Evolutionary conservation across 2,797 vertebrate genomes (phyloP).

Genomic region (Calcarius lapponicus): DNA sequence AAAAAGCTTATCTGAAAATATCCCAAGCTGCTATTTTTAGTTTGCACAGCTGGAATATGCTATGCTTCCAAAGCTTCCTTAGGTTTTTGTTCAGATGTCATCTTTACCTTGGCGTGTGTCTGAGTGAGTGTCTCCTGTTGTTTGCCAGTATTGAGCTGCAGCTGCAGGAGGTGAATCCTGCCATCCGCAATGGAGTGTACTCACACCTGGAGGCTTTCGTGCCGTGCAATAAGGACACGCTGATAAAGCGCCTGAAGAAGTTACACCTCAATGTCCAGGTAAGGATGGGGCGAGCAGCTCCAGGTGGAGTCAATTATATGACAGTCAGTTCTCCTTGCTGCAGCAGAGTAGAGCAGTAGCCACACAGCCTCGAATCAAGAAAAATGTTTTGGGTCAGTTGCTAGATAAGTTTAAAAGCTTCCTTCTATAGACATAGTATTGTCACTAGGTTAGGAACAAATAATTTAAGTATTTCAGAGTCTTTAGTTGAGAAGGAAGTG

Average conservation of each 20-base stretch:
- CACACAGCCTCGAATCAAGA: background rate
- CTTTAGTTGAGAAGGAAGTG: background rate
- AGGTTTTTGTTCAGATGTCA: background rate
- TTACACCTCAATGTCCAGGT: constrained; percentile 96
- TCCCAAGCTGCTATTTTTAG: background rate
- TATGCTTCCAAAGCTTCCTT: constrained; percentile 12
- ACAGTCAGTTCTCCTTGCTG: background rate
- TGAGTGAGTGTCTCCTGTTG: background rate
- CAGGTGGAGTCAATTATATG: background rate
- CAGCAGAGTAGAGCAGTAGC: background rate
- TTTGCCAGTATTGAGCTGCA: constrained; percentile 92
- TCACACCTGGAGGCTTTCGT: constrained; percentile 95
- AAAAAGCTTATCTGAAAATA: background rate
- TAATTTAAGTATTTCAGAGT: background rate
- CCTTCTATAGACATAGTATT: background rate
- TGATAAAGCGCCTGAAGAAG: constrained; percentile 96
- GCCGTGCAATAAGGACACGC: constrained; percentile 94
- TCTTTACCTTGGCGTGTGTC: background rate
- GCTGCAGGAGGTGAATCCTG: constrained; percentile 89
- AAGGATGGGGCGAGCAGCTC: background rate
- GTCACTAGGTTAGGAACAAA: background rate
- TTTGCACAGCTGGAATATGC: background rate
- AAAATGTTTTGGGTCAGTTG: background rate
- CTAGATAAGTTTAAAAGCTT: background rate
- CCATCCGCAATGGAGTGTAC: constrained; percentile 86